Conservation (phyloP, 2,888 invertebrate species). For the Hyposoter dolosus region DNA sequence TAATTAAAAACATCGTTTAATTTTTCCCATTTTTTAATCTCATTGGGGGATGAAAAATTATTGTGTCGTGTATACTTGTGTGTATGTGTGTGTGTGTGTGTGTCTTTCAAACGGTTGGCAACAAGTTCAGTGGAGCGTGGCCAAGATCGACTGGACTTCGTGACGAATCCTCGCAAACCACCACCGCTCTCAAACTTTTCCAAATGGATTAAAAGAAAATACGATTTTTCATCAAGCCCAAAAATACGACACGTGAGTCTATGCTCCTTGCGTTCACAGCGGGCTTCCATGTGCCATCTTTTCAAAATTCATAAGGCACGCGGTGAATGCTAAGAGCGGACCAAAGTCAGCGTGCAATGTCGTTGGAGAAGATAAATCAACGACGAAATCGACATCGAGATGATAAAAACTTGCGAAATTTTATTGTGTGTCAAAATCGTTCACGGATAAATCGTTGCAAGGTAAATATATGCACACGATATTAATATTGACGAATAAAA, state of each 20-base stretch:
- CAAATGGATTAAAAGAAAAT: neutral
- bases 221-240: neutral
- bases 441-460: neutral
- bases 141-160: neutral
- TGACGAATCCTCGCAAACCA: neutral
- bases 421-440: neutral
- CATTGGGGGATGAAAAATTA: neutral
- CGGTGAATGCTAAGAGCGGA: constrained; percentile 99
- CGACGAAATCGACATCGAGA: neutral
- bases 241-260: constrained; percentile 79
- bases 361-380: neutral
- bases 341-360: constrained; percentile 85
- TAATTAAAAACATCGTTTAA: neutral
- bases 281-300: constrained; percentile 94
- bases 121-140: constrained; percentile 18
- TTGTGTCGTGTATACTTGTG: neutral
- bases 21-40: neutral
- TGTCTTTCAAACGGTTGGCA: neutral
- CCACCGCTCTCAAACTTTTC: neutral
- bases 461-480: neutral
- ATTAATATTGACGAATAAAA: neutral
- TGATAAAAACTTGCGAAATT: neutral
- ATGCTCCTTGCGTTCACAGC: constrained; percentile 97
- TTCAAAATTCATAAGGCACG: constrained; percentile 97
- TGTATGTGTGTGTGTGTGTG: neutral